phyloP scores from a whole-genome alignment of 2,113 vertebrate species.

The Callorhinus ursinus region DNA sequence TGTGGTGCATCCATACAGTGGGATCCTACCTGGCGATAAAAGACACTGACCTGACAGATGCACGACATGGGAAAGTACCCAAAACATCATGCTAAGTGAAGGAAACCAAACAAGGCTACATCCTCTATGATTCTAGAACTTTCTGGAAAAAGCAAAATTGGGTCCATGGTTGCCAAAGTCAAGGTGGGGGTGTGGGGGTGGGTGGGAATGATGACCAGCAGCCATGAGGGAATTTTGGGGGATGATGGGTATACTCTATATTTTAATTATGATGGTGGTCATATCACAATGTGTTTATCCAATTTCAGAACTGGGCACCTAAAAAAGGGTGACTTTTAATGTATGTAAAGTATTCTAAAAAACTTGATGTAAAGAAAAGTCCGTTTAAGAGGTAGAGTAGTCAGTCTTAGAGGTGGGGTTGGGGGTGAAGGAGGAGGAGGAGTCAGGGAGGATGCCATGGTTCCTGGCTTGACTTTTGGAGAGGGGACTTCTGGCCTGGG shows the following conservation, averaged over 20 bases:
- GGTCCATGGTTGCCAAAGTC: background rate
- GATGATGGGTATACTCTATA: background rate
- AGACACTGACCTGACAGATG: background rate
- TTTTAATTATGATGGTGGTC: background rate
- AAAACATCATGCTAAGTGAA: background rate
- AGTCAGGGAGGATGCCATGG: background rate
- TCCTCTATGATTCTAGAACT: background rate
- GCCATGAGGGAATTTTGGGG: background rate
- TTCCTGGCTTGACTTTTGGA: background rate
- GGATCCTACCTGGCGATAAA: background rate
- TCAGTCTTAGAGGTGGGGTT: background rate
- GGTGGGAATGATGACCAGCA: background rate
- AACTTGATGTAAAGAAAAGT: background rate
- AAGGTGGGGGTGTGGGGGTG: background rate
- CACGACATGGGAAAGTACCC: background rate
- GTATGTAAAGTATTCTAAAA: background rate
- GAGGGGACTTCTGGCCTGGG: background rate
- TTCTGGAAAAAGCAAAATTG: background rate
- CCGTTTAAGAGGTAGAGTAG: background rate
- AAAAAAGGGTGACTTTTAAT: background rate
- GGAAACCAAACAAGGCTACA: background rate
- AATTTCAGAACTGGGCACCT: background rate
- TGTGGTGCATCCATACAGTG: background rate
- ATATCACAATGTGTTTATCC: background rate
- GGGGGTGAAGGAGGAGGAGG: background rate